Conservation (phyloP, 2,113 vertebrate genomes). For the Pseudopipra pipra region DNA sequence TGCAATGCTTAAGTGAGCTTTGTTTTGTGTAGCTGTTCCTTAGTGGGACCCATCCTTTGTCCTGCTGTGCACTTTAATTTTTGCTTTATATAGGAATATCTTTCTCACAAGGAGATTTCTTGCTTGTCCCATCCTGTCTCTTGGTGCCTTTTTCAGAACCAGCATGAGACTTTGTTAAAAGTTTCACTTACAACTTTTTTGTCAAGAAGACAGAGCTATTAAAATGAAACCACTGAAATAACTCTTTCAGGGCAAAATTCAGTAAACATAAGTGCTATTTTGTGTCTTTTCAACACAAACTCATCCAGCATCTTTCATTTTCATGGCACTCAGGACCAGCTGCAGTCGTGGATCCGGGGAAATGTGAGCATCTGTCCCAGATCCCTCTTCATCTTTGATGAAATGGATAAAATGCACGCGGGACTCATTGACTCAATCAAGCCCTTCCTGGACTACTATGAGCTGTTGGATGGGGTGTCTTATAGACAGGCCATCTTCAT, state of each 20-base stretch:
- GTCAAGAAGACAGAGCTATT: neutral
- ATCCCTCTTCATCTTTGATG: constrained; percentile 95
- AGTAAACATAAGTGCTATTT: neutral
- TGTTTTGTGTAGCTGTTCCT: neutral
- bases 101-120: neutral
- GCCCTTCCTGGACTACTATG: constrained; percentile 92
- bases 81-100: neutral
- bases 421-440: constrained; percentile 94
- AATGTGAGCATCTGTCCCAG: constrained; percentile 84
- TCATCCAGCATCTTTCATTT: neutral
- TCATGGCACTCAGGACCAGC: constrained; percentile 75
- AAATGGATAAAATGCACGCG: constrained; percentile 95
- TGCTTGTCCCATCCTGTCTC: neutral
- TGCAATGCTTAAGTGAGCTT: neutral
- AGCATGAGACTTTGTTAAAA: neutral
- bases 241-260: neutral
- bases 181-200: neutral
- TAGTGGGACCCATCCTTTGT: neutral
- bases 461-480: constrained; percentile 86
- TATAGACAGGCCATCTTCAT: constrained; percentile 94
- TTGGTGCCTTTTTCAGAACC: neutral
- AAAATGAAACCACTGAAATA: neutral
- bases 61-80: neutral
- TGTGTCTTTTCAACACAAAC: neutral
- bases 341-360: constrained; percentile 91